Evolutionary conservation across 2,888 invertebrate genomes (phyloP).

Genomic region (Ephialtes manifestator): DNA sequence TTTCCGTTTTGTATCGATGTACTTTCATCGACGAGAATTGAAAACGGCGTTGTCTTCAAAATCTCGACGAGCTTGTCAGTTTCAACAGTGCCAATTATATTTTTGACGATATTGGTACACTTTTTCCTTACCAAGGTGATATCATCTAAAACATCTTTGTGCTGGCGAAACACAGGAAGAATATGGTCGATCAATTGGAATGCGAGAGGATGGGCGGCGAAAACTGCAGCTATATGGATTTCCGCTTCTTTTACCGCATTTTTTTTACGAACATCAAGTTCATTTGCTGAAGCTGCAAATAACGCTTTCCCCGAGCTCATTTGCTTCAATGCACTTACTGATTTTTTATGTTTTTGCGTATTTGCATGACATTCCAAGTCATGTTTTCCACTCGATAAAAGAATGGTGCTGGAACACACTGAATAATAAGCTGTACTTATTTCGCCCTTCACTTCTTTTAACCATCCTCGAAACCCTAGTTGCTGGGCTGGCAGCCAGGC

Average conservation of each 20-base stretch:
- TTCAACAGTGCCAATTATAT: neutral
- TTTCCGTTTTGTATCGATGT: neutral
- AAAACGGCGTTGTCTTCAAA: neutral
- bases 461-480: no score
- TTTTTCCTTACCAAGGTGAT: neutral
- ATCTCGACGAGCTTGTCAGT: neutral
- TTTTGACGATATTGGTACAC: neutral
- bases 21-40: neutral
- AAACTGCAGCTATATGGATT: neutral
- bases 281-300: neutral
- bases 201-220: neutral
- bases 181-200: neutral
- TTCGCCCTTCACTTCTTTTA: no score
- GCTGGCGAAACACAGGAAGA: neutral
- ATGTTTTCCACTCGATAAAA: neutral
- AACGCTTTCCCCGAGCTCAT: neutral
- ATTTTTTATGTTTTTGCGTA: neutral
- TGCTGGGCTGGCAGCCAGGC: no score
- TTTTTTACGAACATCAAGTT: neutral
- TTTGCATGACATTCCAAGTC: neutral
- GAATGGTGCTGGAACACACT: neutral
- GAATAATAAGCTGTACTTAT: neutral
- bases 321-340: neutral
- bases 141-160: neutral
- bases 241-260: neutral